Evolutionary conservation across 2,888 invertebrate genomes (phyloP).

Genomic region (Andrena camellia): DNA sequence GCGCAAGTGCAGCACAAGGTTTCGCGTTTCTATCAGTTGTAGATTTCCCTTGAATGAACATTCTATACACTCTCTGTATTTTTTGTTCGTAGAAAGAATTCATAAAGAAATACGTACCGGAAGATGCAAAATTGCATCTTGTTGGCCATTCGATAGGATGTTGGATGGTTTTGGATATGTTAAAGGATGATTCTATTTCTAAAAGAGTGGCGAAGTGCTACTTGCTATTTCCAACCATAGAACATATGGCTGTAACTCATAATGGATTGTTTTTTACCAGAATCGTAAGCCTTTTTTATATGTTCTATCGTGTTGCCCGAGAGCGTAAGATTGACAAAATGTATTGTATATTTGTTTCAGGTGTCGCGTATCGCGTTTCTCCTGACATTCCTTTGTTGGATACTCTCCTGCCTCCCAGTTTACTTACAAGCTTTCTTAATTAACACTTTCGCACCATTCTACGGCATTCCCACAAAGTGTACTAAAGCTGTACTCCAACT

Average conservation of each 20-base stretch:
- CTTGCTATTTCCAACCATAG: slow-evolving; percentile 95
- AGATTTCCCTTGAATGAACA: slow-evolving; percentile 83
- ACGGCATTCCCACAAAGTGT: slow-evolving; percentile 86
- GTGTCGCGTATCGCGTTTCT: slow-evolving; percentile 85
- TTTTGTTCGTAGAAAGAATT: slow-evolving; percentile 87
- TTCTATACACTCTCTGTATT: slow-evolving; percentile 85
- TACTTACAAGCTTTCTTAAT: slow-evolving; percentile 86
- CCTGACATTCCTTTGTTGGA: slow-evolving; percentile 85
- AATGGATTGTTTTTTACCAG: slow-evolving; percentile 91
- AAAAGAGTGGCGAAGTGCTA: slow-evolving; percentile 88
- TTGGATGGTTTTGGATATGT: slow-evolving; percentile 92
- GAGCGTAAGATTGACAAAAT: background rate
- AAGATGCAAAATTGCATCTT: slow-evolving; percentile 91
- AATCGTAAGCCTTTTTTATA: slow-evolving; percentile 84
- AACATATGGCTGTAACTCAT: slow-evolving; percentile 91
- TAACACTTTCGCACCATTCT: slow-evolving; percentile 86
- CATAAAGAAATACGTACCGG: slow-evolving; percentile 90
- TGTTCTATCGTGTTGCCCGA: background rate
- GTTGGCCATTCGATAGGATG: slow-evolving; percentile 97
- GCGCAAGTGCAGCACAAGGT: slow-evolving; percentile 94
- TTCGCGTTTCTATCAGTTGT: slow-evolving; percentile 2
- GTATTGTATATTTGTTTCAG: slow-evolving; percentile 76
- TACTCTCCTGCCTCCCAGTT: slow-evolving; percentile 87
- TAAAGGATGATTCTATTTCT: slow-evolving; percentile 87
- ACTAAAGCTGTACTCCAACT: slow-evolving; percentile 87